phyloP scores from a whole-genome alignment of 2,113 vertebrate species.

The Melozone crissalis region DNA sequence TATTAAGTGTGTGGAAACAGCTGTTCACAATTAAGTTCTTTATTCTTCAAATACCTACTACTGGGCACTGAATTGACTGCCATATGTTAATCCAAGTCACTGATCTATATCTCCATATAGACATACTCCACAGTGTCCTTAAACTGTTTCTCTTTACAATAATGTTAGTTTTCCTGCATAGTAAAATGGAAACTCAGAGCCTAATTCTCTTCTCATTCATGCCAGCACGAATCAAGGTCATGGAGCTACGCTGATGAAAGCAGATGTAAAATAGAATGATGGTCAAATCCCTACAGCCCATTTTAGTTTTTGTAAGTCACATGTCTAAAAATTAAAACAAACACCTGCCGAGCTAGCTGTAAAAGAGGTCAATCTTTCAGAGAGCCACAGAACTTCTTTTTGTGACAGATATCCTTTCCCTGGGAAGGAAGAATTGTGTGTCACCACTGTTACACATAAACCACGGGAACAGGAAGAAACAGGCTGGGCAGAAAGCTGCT shows the following conservation, averaged over 20 bases:
- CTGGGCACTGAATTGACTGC: conserved; percentile 31
- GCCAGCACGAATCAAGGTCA: background rate
- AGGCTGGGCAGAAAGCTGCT: conserved; percentile 12
- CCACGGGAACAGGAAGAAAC: conserved; percentile 25
- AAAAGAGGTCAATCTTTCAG: background rate
- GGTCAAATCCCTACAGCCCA: background rate
- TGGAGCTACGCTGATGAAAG: conserved; percentile 8
- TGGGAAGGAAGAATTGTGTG: background rate
- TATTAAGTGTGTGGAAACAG: conserved; percentile 63
- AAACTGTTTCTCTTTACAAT: background rate
- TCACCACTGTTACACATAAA: background rate
- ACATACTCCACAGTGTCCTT: conserved; percentile 1
- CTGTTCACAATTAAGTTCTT: conserved; percentile 56
- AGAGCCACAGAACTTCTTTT: background rate
- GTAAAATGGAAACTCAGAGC: background rate
- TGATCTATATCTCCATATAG: conserved; percentile 33
- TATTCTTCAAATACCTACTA: conserved; percentile 62
- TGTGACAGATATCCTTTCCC: background rate
- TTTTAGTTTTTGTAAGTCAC: background rate
- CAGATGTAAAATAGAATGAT: background rate
- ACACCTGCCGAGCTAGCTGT: background rate
- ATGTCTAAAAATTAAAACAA: conserved; percentile 28
- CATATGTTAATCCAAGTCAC: conserved; percentile 34
- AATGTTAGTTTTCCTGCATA: conserved; percentile 27
- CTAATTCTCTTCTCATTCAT: background rate